Percentiles rank a stretch among this genome's conserved stretches.
Conservation (phyloP, 1,140 invertebrate species). For the Cyclargus thomasi region DNA sequence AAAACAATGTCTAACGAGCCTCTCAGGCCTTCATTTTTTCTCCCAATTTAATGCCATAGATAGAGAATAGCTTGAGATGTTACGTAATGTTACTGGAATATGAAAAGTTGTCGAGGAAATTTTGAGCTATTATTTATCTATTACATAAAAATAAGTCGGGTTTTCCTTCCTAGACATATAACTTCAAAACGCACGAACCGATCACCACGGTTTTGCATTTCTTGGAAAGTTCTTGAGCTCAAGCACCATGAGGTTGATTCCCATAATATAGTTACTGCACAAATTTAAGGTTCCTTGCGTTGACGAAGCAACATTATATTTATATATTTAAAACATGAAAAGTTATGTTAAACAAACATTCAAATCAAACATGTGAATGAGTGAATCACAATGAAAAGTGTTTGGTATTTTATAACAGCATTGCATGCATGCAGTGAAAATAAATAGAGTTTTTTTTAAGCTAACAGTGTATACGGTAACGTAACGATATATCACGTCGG, state of each 20-base stretch:
- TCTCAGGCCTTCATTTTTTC: constrained; percentile 37
- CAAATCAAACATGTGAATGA: too few relatives aligned
- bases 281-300: too few relatives aligned
- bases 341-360: too few relatives aligned
- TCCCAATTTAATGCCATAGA: constrained; percentile 29
- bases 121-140: neutral
- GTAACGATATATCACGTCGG: neutral
- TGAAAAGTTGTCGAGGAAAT: neutral
- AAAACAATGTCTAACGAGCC: constrained; percentile 38
- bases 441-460: neutral
- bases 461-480: neutral
- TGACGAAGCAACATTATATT: too few relatives aligned
- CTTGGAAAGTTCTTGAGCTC: too few relatives aligned
- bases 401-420: neutral
- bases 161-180: too few relatives aligned
- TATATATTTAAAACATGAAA: too few relatives aligned
- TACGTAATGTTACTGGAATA: neutral
- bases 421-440: neutral
- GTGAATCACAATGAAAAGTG: too few relatives aligned
- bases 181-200: too few relatives aligned
- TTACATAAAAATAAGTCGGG: too few relatives aligned
- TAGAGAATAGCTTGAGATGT: neutral
- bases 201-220: too few relatives aligned
- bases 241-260: too few relatives aligned
- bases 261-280: neutral